Percentiles rank a stretch among this genome's conserved stretches.
Evolutionary conservation across 2,113 vertebrate species (phyloP).

Genomic region (Pygoscelis adeliae): DNA sequence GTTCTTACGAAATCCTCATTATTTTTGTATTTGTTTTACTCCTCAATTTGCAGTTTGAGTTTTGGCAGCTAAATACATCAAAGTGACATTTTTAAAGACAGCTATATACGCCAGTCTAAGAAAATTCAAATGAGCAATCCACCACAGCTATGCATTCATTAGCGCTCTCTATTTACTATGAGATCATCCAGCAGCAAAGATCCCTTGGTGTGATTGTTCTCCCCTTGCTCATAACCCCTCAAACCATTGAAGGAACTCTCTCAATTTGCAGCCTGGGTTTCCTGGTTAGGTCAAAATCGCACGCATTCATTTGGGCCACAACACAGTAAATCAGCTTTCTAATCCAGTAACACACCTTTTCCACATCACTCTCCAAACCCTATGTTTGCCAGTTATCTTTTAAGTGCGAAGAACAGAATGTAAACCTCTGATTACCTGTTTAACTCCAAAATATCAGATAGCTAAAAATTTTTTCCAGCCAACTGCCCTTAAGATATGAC

Average conservation of each 20-base stretch:
- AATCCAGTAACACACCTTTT: neutral
- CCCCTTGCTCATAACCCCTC: neutral
- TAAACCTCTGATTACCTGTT: neutral
- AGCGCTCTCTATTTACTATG: neutral
- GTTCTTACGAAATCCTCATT: neutral
- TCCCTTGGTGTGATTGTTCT: neutral
- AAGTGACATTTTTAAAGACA: neutral
- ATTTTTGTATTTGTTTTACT: neutral
- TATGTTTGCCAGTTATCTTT: neutral
- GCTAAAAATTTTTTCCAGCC: neutral
- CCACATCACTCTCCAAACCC: neutral
- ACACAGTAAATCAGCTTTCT: neutral
- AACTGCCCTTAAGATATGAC: neutral
- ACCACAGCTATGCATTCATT: neutral
- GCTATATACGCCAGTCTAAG: neutral
- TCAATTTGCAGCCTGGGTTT: neutral
- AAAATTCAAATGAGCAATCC: neutral
- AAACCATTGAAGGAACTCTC: neutral
- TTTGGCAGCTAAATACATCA: neutral
- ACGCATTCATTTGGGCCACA: neutral
- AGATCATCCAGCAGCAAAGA: neutral
- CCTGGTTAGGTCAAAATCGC: neutral
- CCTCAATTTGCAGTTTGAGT: neutral
- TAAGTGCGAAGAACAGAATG: neutral
- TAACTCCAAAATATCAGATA: neutral